Percentiles rank a stretch among this genome's conserved stretches.
Conservation (phyloP, 2,797 vertebrate species). For the Gallinago stenura region DNA sequence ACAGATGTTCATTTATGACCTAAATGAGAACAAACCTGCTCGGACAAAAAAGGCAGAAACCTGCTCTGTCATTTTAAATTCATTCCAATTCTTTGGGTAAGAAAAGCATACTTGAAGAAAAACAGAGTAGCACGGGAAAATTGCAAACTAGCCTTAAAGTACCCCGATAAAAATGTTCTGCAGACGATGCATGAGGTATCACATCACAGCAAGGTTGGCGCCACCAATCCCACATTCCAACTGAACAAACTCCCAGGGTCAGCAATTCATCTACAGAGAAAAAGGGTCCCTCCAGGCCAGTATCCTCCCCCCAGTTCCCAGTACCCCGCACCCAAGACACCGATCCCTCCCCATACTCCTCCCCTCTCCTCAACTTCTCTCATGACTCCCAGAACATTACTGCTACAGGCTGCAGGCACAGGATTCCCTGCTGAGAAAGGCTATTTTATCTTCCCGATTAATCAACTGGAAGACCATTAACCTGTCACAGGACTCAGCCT, state of each 20-base stretch:
- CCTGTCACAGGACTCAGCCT: background rate
- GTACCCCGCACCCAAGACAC: background rate
- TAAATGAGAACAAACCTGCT: conserved; percentile 47
- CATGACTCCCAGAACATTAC: background rate
- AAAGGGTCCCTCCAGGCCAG: background rate
- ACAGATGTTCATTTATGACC: conserved; percentile 38
- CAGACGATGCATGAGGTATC: background rate
- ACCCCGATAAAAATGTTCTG: background rate
- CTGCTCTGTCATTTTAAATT: background rate
- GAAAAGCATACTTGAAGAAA: background rate
- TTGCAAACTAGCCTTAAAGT: background rate
- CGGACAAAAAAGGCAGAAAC: background rate
- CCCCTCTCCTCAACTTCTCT: background rate
- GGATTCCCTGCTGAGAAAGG: conserved; percentile 8
- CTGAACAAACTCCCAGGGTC: background rate
- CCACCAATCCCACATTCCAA: background rate
- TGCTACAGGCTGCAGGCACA: background rate
- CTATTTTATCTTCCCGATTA: background rate
- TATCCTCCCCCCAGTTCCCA: background rate
- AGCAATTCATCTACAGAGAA: background rate
- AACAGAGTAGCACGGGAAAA: background rate
- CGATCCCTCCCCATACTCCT: background rate
- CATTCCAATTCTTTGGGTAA: background rate
- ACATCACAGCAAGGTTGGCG: background rate
- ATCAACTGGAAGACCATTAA: conserved; percentile 31